Percentiles rank a stretch among this genome's conserved stretches.
Conservation (phyloP, 2,888 invertebrate species). For the Tetanocera ferruginea region DNA sequence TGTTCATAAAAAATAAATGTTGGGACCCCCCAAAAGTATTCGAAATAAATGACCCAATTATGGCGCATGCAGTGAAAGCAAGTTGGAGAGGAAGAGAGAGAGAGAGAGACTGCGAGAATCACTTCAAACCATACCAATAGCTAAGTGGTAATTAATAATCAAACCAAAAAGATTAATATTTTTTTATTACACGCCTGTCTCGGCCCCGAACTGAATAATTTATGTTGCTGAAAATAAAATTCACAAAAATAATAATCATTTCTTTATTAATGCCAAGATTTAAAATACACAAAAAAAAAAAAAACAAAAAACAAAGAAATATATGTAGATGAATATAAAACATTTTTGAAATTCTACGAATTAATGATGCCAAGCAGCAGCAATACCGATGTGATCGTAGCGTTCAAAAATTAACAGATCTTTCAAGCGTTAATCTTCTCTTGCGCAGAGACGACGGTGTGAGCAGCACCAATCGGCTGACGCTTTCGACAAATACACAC, state of each 20-base stretch:
- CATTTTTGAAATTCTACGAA: conserved; percentile 49
- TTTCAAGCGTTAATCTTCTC: conserved; percentile 49
- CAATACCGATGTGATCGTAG: not conserved
- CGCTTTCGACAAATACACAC: conserved; percentile 61
- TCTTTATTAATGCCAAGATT: conserved; percentile 39
- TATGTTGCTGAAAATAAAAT: conserved; percentile 42
- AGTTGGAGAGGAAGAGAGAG: too few relatives aligned
- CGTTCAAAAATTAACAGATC: conserved; percentile 60
- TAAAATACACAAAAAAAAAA: conserved; percentile 17
- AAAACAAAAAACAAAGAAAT: conserved; percentile 13
- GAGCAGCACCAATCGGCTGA: conserved; percentile 56
- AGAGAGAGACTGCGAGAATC: not conserved
- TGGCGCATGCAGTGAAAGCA: conserved; percentile 3
- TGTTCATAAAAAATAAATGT: too few relatives aligned
- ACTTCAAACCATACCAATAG: conserved; percentile 25
- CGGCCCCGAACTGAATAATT: conserved; percentile 41
- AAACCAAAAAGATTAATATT: conserved; percentile 32
- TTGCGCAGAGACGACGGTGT: conserved; percentile 26
- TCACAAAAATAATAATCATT: conserved; percentile 47
- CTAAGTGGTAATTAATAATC: conserved; percentile 49
- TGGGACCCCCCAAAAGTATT: not conserved
- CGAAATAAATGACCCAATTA: conserved; percentile 51
- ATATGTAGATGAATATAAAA: conserved; percentile 32
- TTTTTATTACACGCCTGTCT: conserved; percentile 1
- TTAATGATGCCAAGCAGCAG: conserved; percentile 1